These are phyloP conservation scores for Dipodomys spectabilis DNA, from an alignment of 2,113 vertebrate species.

Conservation along the genomic window DNA sequence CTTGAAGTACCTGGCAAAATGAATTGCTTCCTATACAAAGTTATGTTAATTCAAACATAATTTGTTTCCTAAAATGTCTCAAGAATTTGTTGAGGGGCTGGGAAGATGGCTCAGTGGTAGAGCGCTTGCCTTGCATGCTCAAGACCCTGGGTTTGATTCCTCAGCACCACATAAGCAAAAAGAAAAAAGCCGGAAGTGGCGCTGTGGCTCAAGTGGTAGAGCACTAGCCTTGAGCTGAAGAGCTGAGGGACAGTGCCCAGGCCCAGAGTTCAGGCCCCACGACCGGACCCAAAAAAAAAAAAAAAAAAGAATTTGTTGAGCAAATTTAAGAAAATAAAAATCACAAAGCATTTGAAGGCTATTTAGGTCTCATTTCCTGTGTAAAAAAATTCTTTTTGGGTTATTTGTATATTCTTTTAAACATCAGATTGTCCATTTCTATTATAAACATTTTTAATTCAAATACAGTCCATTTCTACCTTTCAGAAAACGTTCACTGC, in stretches of 20 bases:
- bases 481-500: conserved; percentile 28
- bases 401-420: conserved; percentile 44
- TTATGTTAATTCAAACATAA: conserved; percentile 59
- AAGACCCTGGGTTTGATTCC: too few species aligned
- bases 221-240: too few species aligned
- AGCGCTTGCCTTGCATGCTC: too few species aligned
- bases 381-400: conserved; percentile 60
- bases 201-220: too few species aligned
- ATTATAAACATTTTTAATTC: neutral
- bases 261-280: too few species aligned
- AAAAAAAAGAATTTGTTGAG: conserved; percentile 70
- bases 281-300: too few species aligned
- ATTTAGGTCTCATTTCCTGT: conserved; percentile 52
- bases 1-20: conserved; percentile 28
- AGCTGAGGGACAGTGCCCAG: too few species aligned
- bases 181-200: too few species aligned
- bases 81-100: too few species aligned
- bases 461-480: neutral
- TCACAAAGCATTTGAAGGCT: conserved; percentile 44
- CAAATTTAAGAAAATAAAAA: conserved; percentile 82
- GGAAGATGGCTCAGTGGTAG: too few species aligned
- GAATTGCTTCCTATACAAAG: conserved; percentile 31
- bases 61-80: conserved; percentile 76
- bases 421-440: neutral
- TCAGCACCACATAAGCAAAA: too few species aligned